phyloP scores from a whole-genome alignment of 35 echinoderm and acorn worm genomes.

The Stichopus chloronotus region DNA sequence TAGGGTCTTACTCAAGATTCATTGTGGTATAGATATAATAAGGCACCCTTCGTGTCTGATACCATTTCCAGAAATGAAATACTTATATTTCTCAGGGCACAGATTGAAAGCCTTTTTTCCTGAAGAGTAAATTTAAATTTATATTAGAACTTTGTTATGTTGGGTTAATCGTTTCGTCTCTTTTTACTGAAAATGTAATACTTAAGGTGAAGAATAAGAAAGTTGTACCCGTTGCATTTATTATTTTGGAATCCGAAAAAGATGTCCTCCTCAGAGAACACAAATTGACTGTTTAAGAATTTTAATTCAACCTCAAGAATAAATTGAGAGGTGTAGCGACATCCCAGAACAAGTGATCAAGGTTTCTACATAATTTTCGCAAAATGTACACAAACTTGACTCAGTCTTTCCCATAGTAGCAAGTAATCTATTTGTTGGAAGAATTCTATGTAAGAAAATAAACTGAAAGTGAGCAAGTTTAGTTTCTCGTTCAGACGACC shows the following conservation, averaged over 20 bases:
- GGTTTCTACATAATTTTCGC: background rate
- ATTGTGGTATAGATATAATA: too few species aligned
- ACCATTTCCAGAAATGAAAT: background rate
- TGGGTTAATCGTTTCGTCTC: background rate
- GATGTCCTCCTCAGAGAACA: background rate
- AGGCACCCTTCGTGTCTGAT: background rate
- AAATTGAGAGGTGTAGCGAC: background rate
- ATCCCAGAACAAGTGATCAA: background rate
- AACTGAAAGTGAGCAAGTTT: background rate
- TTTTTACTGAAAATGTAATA: constrained; percentile 9
- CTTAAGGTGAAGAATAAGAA: background rate
- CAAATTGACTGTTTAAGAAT: background rate
- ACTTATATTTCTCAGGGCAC: background rate
- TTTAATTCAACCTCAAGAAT: background rate
- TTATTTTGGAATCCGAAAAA: background rate
- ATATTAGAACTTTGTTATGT: background rate
- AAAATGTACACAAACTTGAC: background rate
- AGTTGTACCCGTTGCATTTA: background rate
- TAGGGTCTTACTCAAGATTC: too few species aligned
- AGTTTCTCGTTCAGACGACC: too few species aligned
- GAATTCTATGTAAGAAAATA: background rate
- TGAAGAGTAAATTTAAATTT: constrained; percentile 3
- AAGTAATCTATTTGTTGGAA: background rate
- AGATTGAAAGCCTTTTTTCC: too few species aligned
- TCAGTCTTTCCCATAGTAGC: background rate